Evolutionary conservation across 2,888 invertebrate species (phyloP), one percentile per base, ranked within the genome.

Genomic region (Corythucha ciliata): DNA sequence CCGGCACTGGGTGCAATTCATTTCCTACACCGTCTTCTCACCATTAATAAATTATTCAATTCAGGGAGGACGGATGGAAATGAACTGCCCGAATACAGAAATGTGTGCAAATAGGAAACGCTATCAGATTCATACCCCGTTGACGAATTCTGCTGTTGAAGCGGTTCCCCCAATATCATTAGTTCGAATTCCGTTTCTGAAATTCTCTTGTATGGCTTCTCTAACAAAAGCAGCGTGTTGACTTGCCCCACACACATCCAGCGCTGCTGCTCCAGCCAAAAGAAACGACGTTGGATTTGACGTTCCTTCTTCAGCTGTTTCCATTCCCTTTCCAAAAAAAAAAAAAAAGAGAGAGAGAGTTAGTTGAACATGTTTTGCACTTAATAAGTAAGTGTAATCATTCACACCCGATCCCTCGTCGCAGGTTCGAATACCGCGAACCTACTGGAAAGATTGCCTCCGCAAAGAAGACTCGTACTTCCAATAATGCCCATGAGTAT

Each of bases 281-380:
- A 50, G 14, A 22, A 44, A 50, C n/a, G 42, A 25, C 21, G 50
- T 50, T 10, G 50, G 50, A 40, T 50, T 50, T n/a, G 50, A 42
- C 2, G 18, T 40, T 7, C 27, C 42, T 24, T 50, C 44, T 8
- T 29, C 42, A 18, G 44, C 34, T 14, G 36, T 21, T 33, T 22
- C 39, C 4, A 37, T 37, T 7, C 48, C 40, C 48, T 48, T 27
- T 21, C 27, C 24, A n/a, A n/a, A n/a, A n/a, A n/a, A n/a, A n/a
- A n/a, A n/a, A n/a, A n/a, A n/a, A n/a, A n/a, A n/a, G n/a, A n/a
- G n/a, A n/a, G n/a, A 29, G 29, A 29, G 29, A 29, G n/a, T 29
- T 29, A n/a, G n/a, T n/a, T n/a, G n/a, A n/a, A n/a, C n/a, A n/a
- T n/a, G n/a, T n/a, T n/a, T n/a, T n/a, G n/a, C n/a, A n/a, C 18